A percentile compares a stretch with the other conserved stretches of the same genome.
These are phyloP conservation scores for Seira sanloemensis DNA, from an alignment of 2,888 invertebrate genomes.

Conservation along the genomic window DNA sequence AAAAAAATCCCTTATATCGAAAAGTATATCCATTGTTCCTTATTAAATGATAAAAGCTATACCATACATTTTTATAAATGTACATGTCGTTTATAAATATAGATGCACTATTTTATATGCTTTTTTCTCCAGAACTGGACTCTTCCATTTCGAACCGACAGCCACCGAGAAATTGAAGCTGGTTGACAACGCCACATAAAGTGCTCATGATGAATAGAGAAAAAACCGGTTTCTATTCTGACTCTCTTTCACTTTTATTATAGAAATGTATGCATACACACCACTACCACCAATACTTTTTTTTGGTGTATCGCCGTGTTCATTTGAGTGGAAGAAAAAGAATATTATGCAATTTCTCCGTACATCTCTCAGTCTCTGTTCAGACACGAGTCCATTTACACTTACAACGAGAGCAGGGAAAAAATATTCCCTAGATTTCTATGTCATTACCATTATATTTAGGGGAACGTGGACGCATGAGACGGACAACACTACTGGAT, in stretches of 20 bases:
- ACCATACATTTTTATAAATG: neutral
- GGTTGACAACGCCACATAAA: neutral
- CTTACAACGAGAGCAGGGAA: too few species aligned
- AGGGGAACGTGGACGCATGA: too few species aligned
- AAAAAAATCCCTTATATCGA: constrained; percentile 16
- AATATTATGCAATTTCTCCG: too few species aligned
- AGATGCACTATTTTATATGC: neutral
- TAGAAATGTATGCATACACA: too few species aligned
- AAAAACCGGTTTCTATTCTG: neutral
- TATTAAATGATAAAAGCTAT: neutral
- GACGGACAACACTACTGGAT: too few species aligned
- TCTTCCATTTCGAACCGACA: too few species aligned
- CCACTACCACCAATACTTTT: neutral
- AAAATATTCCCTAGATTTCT: too few species aligned
- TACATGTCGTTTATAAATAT: neutral
- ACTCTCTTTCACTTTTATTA: too few species aligned
- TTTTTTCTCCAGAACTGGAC: neutral
- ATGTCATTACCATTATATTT: too few species aligned
- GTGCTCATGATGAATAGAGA: neutral
- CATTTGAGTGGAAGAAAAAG: too few species aligned
- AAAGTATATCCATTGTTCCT: neutral
- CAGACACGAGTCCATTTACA: neutral
- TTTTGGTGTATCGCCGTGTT: too few species aligned
- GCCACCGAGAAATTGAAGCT: neutral
- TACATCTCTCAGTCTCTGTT: neutral